Percentiles rank a stretch among this genome's conserved stretches.
These are phyloP conservation scores for Scomber japonicus DNA, from an alignment of 2,113 vertebrate species.

Conservation along the genomic window DNA sequence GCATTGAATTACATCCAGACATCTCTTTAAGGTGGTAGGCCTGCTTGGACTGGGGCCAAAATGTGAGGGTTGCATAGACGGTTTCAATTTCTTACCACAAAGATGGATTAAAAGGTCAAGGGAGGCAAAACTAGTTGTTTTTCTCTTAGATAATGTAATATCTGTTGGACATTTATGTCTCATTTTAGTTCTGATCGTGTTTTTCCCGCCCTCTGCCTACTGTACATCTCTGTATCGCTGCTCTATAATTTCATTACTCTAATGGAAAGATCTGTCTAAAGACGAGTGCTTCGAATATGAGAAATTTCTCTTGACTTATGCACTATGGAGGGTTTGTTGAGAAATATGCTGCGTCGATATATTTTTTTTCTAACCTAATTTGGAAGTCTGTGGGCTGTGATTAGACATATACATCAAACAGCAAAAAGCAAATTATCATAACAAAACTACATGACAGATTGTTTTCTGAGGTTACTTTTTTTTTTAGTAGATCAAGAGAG, in stretches of 20 bases:
- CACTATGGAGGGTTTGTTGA: not conserved
- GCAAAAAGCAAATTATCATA: not conserved
- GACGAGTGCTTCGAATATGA: not conserved
- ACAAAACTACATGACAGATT: slow-evolving; percentile 12
- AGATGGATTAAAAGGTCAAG: not conserved
- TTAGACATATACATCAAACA: slow-evolving; percentile 30
- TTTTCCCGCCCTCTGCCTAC: not conserved
- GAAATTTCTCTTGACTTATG: slow-evolving; percentile 22
- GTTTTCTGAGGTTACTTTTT: slow-evolving; percentile 9
- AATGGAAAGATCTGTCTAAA: slow-evolving; percentile 28
- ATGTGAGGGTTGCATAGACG: not conserved
- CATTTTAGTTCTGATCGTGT: not conserved
- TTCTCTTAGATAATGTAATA: not conserved
- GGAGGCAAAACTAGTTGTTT: not conserved
- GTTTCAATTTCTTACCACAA: not conserved
- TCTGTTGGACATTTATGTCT: not conserved
- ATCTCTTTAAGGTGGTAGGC: not conserved
- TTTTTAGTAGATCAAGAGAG: not conserved
- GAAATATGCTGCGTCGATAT: slow-evolving; percentile 24
- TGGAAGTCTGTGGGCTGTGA: slow-evolving; percentile 28
- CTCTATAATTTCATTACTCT: slow-evolving; percentile 37
- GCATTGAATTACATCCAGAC: slow-evolving; percentile 11
- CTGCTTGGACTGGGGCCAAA: not conserved
- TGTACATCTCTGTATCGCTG: not conserved
- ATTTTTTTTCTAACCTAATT: slow-evolving; percentile 26